Evolutionary conservation across 1,140 invertebrate genomes (phyloP).

Genomic region (Helicorthomorpha holstii): DNA sequence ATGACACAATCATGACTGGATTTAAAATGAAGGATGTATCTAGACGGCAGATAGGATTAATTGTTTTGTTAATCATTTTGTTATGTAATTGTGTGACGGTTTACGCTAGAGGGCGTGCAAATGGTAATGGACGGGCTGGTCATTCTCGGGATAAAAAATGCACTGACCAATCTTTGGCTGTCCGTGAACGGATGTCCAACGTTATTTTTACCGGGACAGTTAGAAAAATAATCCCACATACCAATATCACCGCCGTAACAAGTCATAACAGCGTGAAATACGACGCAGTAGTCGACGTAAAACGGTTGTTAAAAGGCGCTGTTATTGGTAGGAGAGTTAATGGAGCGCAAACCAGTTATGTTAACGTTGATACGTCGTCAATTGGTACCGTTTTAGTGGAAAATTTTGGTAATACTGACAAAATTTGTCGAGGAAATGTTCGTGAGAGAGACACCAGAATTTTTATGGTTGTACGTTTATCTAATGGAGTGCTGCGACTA

Average conservation of each 20-base stretch:
- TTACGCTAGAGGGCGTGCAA: not conserved
- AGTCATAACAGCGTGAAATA: constrained; percentile 11
- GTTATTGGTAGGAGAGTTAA: constrained; percentile 24
- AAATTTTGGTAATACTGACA: not conserved
- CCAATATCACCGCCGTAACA: not conserved
- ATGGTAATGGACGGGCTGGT: not conserved
- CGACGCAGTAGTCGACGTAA: constrained; percentile 26
- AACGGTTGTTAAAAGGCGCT: constrained; percentile 43
- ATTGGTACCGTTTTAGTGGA: not conserved
- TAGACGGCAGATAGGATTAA: no score
- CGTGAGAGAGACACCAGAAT: constrained; percentile 43
- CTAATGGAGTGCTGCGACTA: constrained; percentile 29
- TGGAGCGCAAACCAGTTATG: no score
- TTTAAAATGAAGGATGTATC: no score
- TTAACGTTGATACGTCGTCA: no score
- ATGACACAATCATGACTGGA: no score
- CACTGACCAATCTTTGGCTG: constrained; percentile 4
- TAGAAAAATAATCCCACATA: constrained; percentile 11
- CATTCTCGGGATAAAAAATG: not conserved
- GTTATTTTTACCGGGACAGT: constrained; percentile 21
- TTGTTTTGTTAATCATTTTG: no score
- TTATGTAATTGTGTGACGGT: not conserved
- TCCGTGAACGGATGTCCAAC: constrained; percentile 15
- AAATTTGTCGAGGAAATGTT: constrained; percentile 17
- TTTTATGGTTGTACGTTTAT: constrained; percentile 28